These are phyloP conservation scores for Drosophila infuscata DNA, from an alignment of 2,888 invertebrate species.

Conservation along the genomic window DNA sequence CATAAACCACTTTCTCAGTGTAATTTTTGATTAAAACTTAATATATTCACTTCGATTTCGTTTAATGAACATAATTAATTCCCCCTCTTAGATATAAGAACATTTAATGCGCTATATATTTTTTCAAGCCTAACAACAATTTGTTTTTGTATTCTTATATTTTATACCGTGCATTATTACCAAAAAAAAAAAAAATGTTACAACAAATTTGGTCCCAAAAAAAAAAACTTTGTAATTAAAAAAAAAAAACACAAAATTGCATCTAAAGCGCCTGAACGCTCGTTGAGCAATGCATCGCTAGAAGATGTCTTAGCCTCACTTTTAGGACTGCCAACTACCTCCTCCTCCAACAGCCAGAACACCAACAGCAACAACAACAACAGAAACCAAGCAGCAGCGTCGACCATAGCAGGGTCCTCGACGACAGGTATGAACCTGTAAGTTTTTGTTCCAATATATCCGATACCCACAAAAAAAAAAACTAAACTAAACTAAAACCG, in stretches of 20 bases:
- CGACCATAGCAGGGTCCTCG: slow-evolving; percentile 86
- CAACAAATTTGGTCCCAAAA: slow-evolving; percentile 30
- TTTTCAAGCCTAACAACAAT: slow-evolving; percentile 62
- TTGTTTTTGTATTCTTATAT: slow-evolving; percentile 63
- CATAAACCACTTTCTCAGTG: slow-evolving; percentile 69
- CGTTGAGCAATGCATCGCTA: slow-evolving; percentile 93
- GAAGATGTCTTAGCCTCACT: slow-evolving; percentile 97
- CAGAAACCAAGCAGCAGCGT: slow-evolving; percentile 51
- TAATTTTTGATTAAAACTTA: slow-evolving; percentile 46
- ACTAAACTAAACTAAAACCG: slow-evolving; percentile 16
- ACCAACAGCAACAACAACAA: slow-evolving; percentile 49
- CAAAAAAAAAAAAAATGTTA: slow-evolving; percentile 11
- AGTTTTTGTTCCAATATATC: slow-evolving; percentile 87
- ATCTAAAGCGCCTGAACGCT: slow-evolving; percentile 86
- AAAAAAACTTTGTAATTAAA: slow-evolving; percentile 9
- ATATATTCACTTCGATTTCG: background rate
- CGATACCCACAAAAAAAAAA: slow-evolving; percentile 56
- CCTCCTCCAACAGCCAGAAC: slow-evolving; percentile 69
- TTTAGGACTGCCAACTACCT: slow-evolving; percentile 91
- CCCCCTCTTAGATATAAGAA: slow-evolving; percentile 42
- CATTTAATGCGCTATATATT: slow-evolving; percentile 54
- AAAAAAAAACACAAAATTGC: slow-evolving; percentile 21
- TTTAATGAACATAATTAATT: slow-evolving; percentile 5
- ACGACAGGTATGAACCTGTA: slow-evolving; percentile 90
- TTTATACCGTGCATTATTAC: slow-evolving; percentile 43